These are phyloP conservation scores for Piezodorus guildinii DNA, from an alignment of 1,140 invertebrate species.

Conservation along the genomic window DNA sequence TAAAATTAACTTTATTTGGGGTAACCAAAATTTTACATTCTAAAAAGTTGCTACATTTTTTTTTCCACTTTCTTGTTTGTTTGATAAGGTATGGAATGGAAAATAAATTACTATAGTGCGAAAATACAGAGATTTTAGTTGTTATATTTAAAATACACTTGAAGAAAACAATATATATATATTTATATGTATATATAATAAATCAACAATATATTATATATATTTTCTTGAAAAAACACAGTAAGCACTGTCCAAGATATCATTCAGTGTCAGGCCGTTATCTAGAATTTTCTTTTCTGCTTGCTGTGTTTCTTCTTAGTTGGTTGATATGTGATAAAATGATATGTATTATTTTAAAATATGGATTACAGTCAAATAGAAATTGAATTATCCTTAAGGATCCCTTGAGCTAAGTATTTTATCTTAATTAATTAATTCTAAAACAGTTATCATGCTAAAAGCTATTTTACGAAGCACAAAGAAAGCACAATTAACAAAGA, in stretches of 20 bases:
- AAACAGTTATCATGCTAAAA: background rate
- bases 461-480: too few relatives aligned
- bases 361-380: background rate
- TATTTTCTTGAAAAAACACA: conserved; percentile 1
- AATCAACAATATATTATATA: background rate
- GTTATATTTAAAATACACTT: conserved; percentile 3
- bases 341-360: background rate
- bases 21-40: too few relatives aligned
- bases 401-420: conserved; percentile 6
- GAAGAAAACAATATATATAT: background rate
- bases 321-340: background rate
- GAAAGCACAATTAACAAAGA: too few relatives aligned
- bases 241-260: background rate
- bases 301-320: background rate
- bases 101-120: conserved; percentile 1
- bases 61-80: too few relatives aligned
- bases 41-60: too few relatives aligned
- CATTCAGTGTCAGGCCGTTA: conserved; percentile 21
- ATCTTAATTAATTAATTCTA: background rate
- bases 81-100: too few relatives aligned
- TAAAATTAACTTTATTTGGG: too few relatives aligned
- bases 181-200: too few relatives aligned
- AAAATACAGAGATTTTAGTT: conserved; percentile 8
- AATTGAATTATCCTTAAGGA: background rate
- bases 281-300: conserved; percentile 15